Conservation (phyloP, 2,797 vertebrate genomes). For the Simalia tracyae region DNA sequence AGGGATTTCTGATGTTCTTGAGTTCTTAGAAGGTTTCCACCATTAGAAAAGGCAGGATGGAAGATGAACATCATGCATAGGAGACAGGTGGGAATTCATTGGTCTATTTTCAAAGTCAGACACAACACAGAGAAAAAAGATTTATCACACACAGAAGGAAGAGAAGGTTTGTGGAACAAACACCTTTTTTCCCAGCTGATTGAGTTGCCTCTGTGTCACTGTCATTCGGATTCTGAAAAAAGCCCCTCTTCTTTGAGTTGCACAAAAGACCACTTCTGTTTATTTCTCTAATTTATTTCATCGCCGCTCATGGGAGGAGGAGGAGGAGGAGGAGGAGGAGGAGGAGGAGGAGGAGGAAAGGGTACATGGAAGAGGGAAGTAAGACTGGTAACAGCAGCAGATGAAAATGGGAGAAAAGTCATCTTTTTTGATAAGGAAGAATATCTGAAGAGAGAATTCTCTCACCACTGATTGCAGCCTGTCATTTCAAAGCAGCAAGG, state of each 20-base stretch:
- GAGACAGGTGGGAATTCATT: background rate
- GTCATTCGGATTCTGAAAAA: background rate
- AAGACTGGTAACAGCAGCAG: background rate
- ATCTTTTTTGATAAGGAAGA: slow-evolving; percentile 32
- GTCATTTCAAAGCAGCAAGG: background rate
- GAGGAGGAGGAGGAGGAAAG: background rate
- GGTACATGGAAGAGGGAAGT: background rate
- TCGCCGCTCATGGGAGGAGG: background rate
- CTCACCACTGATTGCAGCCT: slow-evolving; percentile 33
- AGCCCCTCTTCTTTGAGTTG: background rate
- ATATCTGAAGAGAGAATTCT: slow-evolving; percentile 30
- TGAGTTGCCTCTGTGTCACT: background rate
- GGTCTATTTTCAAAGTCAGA: slow-evolving; percentile 27
- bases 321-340: background rate
- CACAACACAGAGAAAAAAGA: slow-evolving; percentile 28
- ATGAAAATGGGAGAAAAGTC: background rate
- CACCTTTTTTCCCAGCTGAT: slow-evolving; percentile 9
- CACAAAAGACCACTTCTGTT: background rate
- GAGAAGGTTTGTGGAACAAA: background rate
- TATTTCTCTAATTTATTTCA: background rate
- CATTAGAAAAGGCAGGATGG: background rate
- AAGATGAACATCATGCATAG: background rate
- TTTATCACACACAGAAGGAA: slow-evolving; percentile 8
- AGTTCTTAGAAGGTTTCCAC: slow-evolving; percentile 10
- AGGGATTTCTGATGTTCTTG: background rate